Conservation (phyloP, 2,113 vertebrate genomes). For the Emydura subglobosa region DNA sequence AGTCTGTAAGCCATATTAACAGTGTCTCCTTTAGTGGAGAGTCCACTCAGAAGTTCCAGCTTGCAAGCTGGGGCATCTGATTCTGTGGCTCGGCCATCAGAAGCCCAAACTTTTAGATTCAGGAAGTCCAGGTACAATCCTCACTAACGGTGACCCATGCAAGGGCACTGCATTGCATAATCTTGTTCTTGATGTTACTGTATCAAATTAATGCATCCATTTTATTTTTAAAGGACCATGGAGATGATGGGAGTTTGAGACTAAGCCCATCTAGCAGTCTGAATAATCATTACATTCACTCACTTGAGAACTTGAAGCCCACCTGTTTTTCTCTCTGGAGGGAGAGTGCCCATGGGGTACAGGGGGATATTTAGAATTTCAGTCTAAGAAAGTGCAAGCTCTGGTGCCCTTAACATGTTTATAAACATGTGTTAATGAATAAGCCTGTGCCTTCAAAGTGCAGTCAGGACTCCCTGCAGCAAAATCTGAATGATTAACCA, state of each 20-base stretch:
- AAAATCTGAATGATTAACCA: slow-evolving; percentile 58
- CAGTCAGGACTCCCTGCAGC: neutral
- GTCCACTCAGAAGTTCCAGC: neutral
- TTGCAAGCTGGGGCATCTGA: neutral
- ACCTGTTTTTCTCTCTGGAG: neutral
- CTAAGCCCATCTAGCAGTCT: neutral
- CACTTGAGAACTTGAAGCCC: neutral
- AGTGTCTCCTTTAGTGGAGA: neutral
- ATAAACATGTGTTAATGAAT: neutral
- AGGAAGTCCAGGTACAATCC: neutral
- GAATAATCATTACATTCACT: neutral
- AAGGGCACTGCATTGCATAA: neutral
- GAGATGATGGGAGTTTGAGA: neutral
- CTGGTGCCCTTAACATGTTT: slow-evolving; percentile 14
- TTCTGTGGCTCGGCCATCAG: neutral
- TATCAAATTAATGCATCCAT: neutral
- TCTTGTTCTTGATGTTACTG: fast-evolving
- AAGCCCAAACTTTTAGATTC: neutral
- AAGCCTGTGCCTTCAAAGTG: slow-evolving; percentile 43
- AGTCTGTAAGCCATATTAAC: neutral
- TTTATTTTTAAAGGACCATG: neutral
- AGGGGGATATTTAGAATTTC: neutral
- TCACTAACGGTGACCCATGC: neutral
- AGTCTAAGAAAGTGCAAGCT: neutral
- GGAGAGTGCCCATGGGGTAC: neutral